Conservation (phyloP, 2,113 vertebrate species). For the Theropithecus gelada region DNA sequence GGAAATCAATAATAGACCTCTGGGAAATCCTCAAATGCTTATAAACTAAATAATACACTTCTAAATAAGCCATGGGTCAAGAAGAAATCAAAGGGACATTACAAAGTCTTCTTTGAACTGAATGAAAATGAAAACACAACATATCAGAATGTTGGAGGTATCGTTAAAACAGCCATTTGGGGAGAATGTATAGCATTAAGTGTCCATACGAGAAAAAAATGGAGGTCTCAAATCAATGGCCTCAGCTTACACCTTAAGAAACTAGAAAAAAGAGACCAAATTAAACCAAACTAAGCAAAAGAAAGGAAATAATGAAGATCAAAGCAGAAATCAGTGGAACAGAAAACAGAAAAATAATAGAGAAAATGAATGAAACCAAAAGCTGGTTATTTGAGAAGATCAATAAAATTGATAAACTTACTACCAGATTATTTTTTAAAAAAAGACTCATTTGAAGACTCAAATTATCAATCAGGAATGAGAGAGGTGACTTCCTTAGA, state of each 20-base stretch:
- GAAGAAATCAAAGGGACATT: background rate
- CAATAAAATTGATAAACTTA: background rate
- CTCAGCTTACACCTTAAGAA: background rate
- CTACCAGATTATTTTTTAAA: background rate
- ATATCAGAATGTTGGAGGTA: background rate
- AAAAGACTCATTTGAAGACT: background rate
- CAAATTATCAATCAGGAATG: background rate
- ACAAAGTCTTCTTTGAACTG: background rate
- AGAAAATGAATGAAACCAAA: background rate
- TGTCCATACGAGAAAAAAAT: background rate
- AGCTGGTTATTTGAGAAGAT: background rate
- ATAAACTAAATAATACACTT: background rate
- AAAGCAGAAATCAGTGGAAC: background rate
- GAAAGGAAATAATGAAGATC: background rate
- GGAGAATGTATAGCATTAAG: background rate
- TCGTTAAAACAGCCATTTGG: background rate
- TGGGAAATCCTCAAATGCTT: background rate
- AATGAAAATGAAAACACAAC: background rate
- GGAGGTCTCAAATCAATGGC: background rate
- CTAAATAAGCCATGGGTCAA: slow-evolving; percentile 24
- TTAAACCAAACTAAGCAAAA: background rate
- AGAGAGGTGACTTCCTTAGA: background rate
- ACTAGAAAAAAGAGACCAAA: background rate
- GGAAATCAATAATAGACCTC: background rate
- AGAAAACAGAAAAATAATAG: background rate